Base-by-base conservation (phyloP, 2,113 vertebrate species). In the Gasterosteus nipponicus region DNA sequence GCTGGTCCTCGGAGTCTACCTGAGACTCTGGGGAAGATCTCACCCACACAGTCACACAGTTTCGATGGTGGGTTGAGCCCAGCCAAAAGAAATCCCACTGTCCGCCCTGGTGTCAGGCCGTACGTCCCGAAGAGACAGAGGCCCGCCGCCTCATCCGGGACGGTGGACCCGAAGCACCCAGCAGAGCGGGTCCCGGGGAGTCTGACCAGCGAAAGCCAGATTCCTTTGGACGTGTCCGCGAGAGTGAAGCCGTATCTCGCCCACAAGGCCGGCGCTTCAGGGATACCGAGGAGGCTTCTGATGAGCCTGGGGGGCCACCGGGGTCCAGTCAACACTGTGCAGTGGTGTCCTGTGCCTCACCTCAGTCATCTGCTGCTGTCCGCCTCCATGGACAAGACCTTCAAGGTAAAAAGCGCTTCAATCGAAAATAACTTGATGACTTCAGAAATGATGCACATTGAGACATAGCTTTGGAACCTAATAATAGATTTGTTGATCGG, bases 291-390 rank as follows among this genome's bases (percentile, higher is more conserved):
- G 82, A 95, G 66, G 80, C 94, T 81, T 18, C 83, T 96, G 67
- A 95, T 96, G 86, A 67, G 69, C 31, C 85, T 98, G 82, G 87
- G 71, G 71, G 84, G 94, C 61, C 98, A 99, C 81, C 85, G 89
- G 0, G 96, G 95, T 10, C 95, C 97, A 0, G 94, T 98, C 57
- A 98, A 96, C 91, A 92, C 88, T 1, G 85, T 98, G 54, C 94
- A 95, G 66, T 99, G 98, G 98, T 97, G 96, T 83, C 96, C 97
- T 1, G 92, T 96, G 3, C 82, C 69, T 54, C 92, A 94, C 3
- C 90, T 86, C 72, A 97, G 97, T 69, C 97, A 99, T 71, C 81
- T 99, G 83, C 94, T 99, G 63, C 95, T 99, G 65, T 98, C 98
- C 0, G 93, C 95, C 3, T 99, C 98, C 60, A 98, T 99, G 97